phyloP scores from a whole-genome alignment of 2,888 invertebrate species.

The Drosophila subsilvestris region DNA sequence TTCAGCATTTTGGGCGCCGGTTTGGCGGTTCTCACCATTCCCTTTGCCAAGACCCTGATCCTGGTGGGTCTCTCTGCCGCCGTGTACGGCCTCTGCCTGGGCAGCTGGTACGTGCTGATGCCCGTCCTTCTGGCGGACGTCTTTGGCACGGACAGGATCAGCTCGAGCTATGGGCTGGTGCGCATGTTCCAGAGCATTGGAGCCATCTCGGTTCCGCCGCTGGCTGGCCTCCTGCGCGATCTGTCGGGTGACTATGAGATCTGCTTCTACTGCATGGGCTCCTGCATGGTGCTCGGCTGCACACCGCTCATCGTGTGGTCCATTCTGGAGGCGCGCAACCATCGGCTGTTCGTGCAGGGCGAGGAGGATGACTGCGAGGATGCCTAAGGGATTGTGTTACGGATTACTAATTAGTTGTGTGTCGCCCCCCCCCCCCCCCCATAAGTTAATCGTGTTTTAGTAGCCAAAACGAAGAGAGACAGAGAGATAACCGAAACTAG shows the following conservation, averaged over 20 bases:
- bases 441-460: slow-evolving; percentile 63
- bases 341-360: slow-evolving; percentile 74
- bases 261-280: slow-evolving; percentile 91
- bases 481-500: slow-evolving; percentile 43
- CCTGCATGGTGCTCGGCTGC: slow-evolving; percentile 90
- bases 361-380: slow-evolving; percentile 81
- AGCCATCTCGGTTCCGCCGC: slow-evolving; percentile 89
- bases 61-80: slow-evolving; percentile 88
- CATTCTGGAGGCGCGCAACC: slow-evolving; percentile 80
- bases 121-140: slow-evolving; percentile 90
- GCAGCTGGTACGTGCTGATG: slow-evolving; percentile 91
- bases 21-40: slow-evolving; percentile 88
- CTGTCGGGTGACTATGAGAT: slow-evolving; percentile 89
- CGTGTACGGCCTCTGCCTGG: slow-evolving; percentile 89
- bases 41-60: slow-evolving; percentile 88
- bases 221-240: slow-evolving; percentile 88
- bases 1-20: slow-evolving; percentile 89
- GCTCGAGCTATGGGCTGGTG: slow-evolving; percentile 90
- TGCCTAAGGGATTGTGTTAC: slow-evolving; percentile 64
- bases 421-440: too few species aligned
- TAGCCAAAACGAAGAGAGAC: slow-evolving; percentile 54
- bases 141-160: slow-evolving; percentile 90
- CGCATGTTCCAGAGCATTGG: slow-evolving; percentile 91
- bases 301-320: slow-evolving; percentile 86
- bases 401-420: slow-evolving; percentile 50